Base-by-base conservation (phyloP, 2,113 vertebrate species). In the Beaufortia kweichowensis region DNA sequence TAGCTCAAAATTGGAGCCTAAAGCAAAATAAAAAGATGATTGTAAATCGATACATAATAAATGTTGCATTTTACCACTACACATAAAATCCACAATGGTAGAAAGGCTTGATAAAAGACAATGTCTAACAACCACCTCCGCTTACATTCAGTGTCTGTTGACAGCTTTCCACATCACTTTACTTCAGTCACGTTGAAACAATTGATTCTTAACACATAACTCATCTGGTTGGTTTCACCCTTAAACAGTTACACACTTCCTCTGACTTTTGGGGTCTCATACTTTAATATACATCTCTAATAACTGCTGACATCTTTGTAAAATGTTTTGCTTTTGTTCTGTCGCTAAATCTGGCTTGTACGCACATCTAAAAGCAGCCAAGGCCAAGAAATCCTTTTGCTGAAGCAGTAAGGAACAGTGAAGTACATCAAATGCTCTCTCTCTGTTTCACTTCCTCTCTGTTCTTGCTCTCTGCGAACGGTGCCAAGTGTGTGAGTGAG, bases 401-500 rank as follows among this genome's bases (percentile, higher is more conserved):
- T 57, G 53, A 71, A 71, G 33, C 15, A 6, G 43, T n/a, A 21
- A 7, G 19, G 15, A 41, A 19, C 28, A 35, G 43, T 33, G 23
- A 35, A 21, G 9, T 57, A 57, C 23, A 76, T 67, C 17, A 39
- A 66, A 59, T 23, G 39, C 24, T 26, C 15, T 70, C 23, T 66
- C 50, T 26, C 48, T 7, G 14, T 35, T 5, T 43, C 33, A 55
- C 56, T 28, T 50, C 70, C 6, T 64, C 60, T 57, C 59, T 46
- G 23, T 65, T 64, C 68, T 1, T 31, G 48, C 26, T 65, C 35
- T 62, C 55, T 72, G 60, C 57, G 62, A 63, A 31, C 1, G 11
- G 29, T 78, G 76, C 76, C 76, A 78, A 71, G 28, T 78, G 65
- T 55, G 63, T 57, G n/a, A 67, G n/a, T 19, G 29, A 70, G 43